Percentiles rank a stretch among this genome's conserved stretches.
Evolutionary conservation across 2,113 vertebrate species (phyloP).

Genomic region (Nibea coibor): DNA sequence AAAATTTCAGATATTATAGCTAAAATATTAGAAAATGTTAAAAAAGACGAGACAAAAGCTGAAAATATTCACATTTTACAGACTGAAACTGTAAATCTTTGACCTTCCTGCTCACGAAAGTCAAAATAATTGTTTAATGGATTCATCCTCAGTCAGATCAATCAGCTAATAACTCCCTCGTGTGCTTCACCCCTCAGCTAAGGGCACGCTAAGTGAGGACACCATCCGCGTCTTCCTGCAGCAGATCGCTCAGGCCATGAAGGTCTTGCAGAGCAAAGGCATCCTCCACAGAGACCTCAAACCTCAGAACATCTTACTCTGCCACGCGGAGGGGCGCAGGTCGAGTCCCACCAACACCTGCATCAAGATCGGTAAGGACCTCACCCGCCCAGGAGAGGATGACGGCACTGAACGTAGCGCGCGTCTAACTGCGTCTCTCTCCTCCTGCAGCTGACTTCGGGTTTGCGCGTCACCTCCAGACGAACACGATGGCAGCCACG

Average conservation of each 20-base stretch:
- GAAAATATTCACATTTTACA: neutral
- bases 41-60: neutral
- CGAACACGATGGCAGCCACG: constrained; percentile 95
- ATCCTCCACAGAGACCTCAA: constrained; percentile 97
- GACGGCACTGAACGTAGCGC: too few species aligned
- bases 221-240: constrained; percentile 95
- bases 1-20: too few species aligned
- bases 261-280: constrained; percentile 91
- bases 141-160: neutral
- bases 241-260: constrained; percentile 96
- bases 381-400: too few species aligned
- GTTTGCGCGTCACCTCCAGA: constrained; percentile 95
- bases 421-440: neutral
- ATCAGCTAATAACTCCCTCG: neutral
- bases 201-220: constrained; percentile 94
- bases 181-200: constrained; percentile 81
- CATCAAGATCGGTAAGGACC: constrained; percentile 90
- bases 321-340: constrained; percentile 87
- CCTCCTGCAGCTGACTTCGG: constrained; percentile 92
- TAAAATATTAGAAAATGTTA: too few species aligned
- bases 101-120: neutral
- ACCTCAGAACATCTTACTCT: constrained; percentile 96
- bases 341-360: constrained; percentile 90
- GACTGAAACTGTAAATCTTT: neutral
- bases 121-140: neutral